Base-by-base conservation (phyloP, 2,113 vertebrate genomes). In the Propithecus coquereli region DNA sequence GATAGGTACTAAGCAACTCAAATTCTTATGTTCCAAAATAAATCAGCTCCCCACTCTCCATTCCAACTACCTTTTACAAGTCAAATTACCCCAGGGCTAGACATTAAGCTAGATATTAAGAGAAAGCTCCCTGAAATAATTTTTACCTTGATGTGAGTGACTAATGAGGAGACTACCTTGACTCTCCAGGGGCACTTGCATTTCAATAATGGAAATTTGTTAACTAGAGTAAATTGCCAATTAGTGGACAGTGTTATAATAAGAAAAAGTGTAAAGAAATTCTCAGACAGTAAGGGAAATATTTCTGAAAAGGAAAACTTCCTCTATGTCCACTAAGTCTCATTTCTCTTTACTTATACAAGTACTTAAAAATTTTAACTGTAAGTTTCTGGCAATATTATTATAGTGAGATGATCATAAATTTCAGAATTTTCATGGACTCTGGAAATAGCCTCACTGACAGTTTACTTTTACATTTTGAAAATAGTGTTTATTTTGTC, bases 121-220 rank as follows among this genome's bases (percentile, higher is more conserved):
- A n/a, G 45, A 86, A 86, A 85, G 47, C 25, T 83, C 50, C 73
- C 13, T 63, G 65, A 95, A 65, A 71, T 82, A 65, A 81, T 43
- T 86, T 90, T 70, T 71, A 86, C 25, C 16, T 82, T n/a, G 8
- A 1, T 77, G 20, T 74, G 65, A 90, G 66, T 65, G 13, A 59
- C 34, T 40, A 84, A 77, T n/a, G 27, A 74, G 50, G 18, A 94
- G 43, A 10, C 34, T 20, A 2, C 61, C 74, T 85, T 77, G 18
- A 40, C 30, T 86, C 66, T 88, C 59, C 20, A 65, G 20, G 57
- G 57, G 6, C 1, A 23, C 52, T 93, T 91, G 14, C 6, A 12
- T 94, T 88, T 88, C 61, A 91, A 30, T 66, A 81, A 54, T 40
- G 37, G 52, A 57, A 45, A 93, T 94, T 77, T 71, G 73, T 93